Conservation (phyloP, 2,888 invertebrate genomes). For the Cremastinae sp. region DNA sequence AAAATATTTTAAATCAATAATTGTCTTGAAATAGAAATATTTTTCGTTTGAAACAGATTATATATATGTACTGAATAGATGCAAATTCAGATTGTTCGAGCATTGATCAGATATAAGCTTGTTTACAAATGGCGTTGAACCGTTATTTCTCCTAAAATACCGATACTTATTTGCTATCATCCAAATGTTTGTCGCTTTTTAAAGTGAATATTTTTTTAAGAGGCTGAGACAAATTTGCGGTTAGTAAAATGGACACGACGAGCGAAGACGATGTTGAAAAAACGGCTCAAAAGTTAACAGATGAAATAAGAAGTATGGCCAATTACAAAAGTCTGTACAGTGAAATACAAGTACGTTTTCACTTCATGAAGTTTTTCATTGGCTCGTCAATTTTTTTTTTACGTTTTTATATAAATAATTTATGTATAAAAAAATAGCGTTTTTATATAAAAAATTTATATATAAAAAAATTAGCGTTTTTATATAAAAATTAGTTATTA, state of each 20-base stretch:
- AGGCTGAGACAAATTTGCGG: not conserved
- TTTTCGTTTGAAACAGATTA: no score
- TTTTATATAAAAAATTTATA: no score
- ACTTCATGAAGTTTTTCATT: no score
- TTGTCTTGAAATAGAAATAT: no score
- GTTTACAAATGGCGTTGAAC: conserved; percentile 77
- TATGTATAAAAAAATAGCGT: no score
- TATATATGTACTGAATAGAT: no score
- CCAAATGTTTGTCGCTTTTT: conserved; percentile 27
- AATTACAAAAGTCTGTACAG: conserved; percentile 89
- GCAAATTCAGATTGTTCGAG: not conserved
- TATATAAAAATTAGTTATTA: no score
- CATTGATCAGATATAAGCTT: conserved; percentile 59
- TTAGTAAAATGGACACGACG: conserved; percentile 71
- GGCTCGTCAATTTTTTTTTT: not conserved
- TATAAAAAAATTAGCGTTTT: no score
- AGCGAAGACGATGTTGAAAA: conserved; percentile 87
- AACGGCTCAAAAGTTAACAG: conserved; percentile 89
- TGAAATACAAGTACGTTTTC: conserved; percentile 87
- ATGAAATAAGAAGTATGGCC: conserved; percentile 88
- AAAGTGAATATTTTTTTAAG: not conserved
- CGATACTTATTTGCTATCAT: not conserved
- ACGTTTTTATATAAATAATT: no score
- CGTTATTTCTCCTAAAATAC: not conserved
- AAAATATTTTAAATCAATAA: no score